Evolutionary conservation across 2,797 vertebrate species (phyloP).

Genomic region (Sebastes hubbsi): DNA sequence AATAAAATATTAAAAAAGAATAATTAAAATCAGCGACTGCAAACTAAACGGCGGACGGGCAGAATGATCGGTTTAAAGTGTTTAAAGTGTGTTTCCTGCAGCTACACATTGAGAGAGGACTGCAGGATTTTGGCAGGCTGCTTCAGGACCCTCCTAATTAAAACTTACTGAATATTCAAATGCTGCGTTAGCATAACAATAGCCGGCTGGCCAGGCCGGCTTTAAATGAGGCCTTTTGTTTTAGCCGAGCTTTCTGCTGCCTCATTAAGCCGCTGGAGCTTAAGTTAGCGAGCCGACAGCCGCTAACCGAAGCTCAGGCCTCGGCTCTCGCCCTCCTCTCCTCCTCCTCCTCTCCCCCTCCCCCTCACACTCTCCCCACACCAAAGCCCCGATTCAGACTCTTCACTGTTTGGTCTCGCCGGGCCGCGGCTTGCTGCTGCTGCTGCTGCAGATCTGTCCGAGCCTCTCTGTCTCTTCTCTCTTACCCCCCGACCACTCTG

Average conservation of each 20-base stretch:
- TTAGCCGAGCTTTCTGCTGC: slow-evolving; percentile 80
- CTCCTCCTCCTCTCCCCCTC: not conserved
- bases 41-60: slow-evolving; percentile 8
- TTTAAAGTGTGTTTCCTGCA: slow-evolving; percentile 46
- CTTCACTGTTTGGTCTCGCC: slow-evolving; percentile 37
- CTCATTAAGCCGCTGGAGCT: slow-evolving; percentile 81
- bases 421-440: slow-evolving; percentile 28
- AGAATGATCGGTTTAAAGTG: slow-evolving; percentile 6
- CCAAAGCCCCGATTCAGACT: slow-evolving; percentile 45
- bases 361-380: slow-evolving; percentile 17
- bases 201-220: slow-evolving; percentile 71
- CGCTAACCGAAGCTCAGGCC: slow-evolving; percentile 63
- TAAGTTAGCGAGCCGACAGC: slow-evolving; percentile 74
- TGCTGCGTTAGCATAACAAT: slow-evolving; percentile 82
- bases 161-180: slow-evolving; percentile 85
- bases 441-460: slow-evolving; percentile 25
- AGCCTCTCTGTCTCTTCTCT: slow-evolving; percentile 23
- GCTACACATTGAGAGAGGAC: slow-evolving; percentile 47
- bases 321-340: slow-evolving; percentile 40
- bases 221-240: slow-evolving; percentile 84
- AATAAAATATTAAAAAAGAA: not conserved
- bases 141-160: slow-evolving; percentile 77
- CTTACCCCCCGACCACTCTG: slow-evolving; percentile 15
- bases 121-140: slow-evolving; percentile 66
- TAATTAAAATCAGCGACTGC: not conserved